A percentile compares a stretch with the other conserved stretches of the same genome.
phyloP scores from a whole-genome alignment of 2,797 vertebrate genomes.

The Liparis tanakae region DNA sequence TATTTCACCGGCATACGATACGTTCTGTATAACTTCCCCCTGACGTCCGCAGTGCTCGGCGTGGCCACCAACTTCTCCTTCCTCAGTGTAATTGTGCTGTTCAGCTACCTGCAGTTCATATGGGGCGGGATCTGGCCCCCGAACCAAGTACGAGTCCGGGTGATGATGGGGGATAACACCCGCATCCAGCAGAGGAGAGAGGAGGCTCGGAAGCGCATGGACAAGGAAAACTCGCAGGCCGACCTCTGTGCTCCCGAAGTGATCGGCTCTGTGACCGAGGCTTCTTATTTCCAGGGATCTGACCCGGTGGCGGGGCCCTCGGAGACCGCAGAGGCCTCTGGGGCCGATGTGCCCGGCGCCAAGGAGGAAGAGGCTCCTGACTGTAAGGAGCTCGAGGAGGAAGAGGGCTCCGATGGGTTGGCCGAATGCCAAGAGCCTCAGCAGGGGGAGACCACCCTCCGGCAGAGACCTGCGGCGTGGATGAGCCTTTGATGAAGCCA shows the following conservation, averaged over 20 bases:
- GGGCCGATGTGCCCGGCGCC: constrained; percentile 19
- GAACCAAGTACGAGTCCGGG: constrained; percentile 82
- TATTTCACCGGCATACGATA: constrained; percentile 92
- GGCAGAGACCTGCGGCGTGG: constrained; percentile 80
- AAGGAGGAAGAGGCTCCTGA: constrained; percentile 54
- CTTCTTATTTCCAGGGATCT: constrained; percentile 45
- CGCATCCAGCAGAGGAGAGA: constrained; percentile 82
- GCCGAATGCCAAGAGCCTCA: constrained; percentile 40
- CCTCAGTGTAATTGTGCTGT: constrained; percentile 88
- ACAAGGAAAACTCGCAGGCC: constrained; percentile 72
- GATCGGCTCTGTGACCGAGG: constrained; percentile 64
- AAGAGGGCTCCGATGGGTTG: constrained; percentile 10
- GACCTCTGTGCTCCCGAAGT: constrained; percentile 59
- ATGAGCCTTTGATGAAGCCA: constrained; percentile 75
- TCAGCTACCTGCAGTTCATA: constrained; percentile 91
- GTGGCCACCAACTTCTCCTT: constrained; percentile 92
- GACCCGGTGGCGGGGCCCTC: constrained; percentile 38
- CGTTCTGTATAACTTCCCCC: constrained; percentile 91
- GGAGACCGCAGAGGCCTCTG: constrained; percentile 43
- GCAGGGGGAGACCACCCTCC: constrained; percentile 59
- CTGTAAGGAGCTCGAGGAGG: constrained; percentile 31
- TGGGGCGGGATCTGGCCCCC: constrained; percentile 89
- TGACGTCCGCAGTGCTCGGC: constrained; percentile 88
- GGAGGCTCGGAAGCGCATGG: constrained; percentile 82
- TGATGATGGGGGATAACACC: constrained; percentile 84